Evolutionary conservation across 2,888 invertebrate species (phyloP), one percentile per base, ranked within the genome.

Genomic region (Imbricaverruca yamaguchii): DNA sequence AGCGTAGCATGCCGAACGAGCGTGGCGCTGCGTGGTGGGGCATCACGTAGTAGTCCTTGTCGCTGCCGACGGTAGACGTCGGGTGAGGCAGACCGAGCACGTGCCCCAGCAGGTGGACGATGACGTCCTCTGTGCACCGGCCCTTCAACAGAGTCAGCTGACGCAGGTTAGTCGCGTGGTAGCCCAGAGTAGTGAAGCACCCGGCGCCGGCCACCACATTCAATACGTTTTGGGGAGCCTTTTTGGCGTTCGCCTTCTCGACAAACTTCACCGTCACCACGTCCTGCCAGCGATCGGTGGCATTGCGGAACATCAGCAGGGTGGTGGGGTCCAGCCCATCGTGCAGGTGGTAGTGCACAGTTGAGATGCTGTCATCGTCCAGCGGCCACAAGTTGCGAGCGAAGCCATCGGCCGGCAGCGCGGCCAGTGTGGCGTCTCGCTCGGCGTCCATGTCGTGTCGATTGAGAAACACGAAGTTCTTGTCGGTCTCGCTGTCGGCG

Each of bases 31-130:
- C 74, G 74, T 74, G 74, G 55, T 74, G 74, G 10, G 74, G 74
- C 74, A 74, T 74, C 74, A 74, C 12, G 74, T 18, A 74, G 9
- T 21, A 53, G 15, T 74, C 74, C 15, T 74, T 53, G 8, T 15
- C 18, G 53, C 55, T 21, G 18, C 74, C 74, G 53, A 74, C 74
- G 21, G 55, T 55, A 55, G 74, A 74, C 10, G 74, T 74, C 55
- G 74, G 53, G 55, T 74, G 74, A 11, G 74, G 74, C 74, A 74
- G 55, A 10, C 74, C 74, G 21, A 74, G 74, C 74, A 74, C 74
- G 55, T 74, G 74, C 7, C 74, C 74, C 18, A 74, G 55, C 74
- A 74, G 74, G 74, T 74, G 74, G 53, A 55, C 21, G 18, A 74
- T 55, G 53, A 74, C 21, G 15, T 4, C 11, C 18, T 6, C 55